Evolutionary conservation across 2,797 vertebrate species (phyloP), one percentile per base, ranked within the genome.

Genomic region (Cynodonichthys magdalenae): DNA sequence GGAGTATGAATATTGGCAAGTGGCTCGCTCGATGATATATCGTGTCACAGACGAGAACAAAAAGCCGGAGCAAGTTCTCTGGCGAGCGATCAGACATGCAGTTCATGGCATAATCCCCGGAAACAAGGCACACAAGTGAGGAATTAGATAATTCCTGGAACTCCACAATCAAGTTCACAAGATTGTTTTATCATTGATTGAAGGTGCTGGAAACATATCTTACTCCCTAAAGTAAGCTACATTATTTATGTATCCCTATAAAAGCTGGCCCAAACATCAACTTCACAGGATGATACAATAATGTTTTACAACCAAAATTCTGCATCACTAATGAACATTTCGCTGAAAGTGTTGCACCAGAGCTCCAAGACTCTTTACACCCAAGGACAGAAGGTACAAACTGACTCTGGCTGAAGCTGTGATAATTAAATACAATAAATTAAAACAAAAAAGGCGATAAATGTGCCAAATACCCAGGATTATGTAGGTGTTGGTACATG

Each of bases 1-100:
- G 24, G 70, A 78, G 69, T 71, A 74, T 27, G 65, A 82, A 54
- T 59, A 59, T 42, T 74, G 82, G 74, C 75, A 65, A 58, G 69
- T 63, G 72, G 73, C 48, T 66, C 4, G 63, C 27, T 46, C 3
- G 36, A 44, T 52, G 59, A 78, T 81, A 47, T 4, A 53, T 79
- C 59, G 63, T 36, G 71, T 55, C 24, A 28, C 70, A 69, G 68
- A 66, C 66, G 56, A 71, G 75, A 70, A 24, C 24, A 45, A 66
- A 77, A 48, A 70, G 68, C 63, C 27, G 3, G 29, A 20, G 54
- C 47, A 6, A 53, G 57, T 1, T 48, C 39, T 64, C 34, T 31
- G 15, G 27, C 24, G 52, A 66, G 56, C 18, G 56, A 80, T 53
- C 53, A 55, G 69, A 50, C 56, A 63, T 42, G 53, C 59, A 52